Percentiles rank a stretch among this genome's conserved stretches.
Evolutionary conservation across 2,888 invertebrate genomes (phyloP).

Genomic region (Xanthia togata): DNA sequence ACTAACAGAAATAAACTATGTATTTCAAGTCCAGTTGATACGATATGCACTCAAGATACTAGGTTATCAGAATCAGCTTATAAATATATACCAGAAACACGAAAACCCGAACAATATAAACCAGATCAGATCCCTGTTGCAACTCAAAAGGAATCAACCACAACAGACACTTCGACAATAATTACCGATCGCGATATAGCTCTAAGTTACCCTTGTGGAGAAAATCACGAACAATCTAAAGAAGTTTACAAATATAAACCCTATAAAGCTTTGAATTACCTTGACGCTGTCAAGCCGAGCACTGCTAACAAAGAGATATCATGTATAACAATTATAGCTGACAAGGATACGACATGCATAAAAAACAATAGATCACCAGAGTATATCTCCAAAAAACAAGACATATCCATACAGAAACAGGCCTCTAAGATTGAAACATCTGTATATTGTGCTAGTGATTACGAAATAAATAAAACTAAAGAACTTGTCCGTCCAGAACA

Average conservation of each 20-base stretch:
- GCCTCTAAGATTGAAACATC: not conserved
- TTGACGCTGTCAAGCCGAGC: not conserved
- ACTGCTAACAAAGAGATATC: not conserved
- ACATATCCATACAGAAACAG: slow-evolving; percentile 5
- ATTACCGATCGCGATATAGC: not conserved
- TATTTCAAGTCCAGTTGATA: not conserved
- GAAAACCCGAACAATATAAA: not conserved
- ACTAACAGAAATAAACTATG: not conserved
- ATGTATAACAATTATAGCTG: not conserved
- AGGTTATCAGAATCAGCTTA: not conserved
- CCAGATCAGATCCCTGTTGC: not conserved
- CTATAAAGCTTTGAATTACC: slow-evolving; percentile 8
- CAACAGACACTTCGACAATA: not conserved
- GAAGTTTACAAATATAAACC: not conserved
- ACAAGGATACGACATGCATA: not conserved
- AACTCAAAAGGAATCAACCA: not conserved
- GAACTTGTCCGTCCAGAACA: not conserved
- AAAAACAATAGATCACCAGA: not conserved
- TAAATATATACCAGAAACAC: not conserved
- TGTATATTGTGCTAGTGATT: slow-evolving; percentile 10
- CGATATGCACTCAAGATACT: not conserved
- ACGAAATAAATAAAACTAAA: not conserved
- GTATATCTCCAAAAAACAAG: not conserved
- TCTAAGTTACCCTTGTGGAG: not conserved
- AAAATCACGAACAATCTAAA: not conserved